These are phyloP conservation scores for Amphipoea oculea DNA, from an alignment of 2,888 invertebrate genomes.

Conservation along the genomic window DNA sequence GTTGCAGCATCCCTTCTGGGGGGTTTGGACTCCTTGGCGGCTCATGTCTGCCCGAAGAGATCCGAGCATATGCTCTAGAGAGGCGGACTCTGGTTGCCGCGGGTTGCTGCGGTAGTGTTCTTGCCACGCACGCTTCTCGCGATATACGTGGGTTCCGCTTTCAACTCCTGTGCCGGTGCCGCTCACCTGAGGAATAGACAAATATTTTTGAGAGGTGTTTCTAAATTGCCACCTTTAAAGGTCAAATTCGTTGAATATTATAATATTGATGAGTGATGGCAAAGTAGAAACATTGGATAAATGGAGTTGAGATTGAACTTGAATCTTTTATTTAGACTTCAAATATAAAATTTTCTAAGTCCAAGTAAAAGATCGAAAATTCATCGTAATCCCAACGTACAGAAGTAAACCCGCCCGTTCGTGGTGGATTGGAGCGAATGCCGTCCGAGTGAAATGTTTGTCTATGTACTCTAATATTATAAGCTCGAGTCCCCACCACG, in stretches of 20 bases:
- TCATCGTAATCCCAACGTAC: slow-evolving; percentile 76
- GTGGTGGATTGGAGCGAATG: slow-evolving; percentile 86
- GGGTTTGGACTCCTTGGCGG: slow-evolving; percentile 99
- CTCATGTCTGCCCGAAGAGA: slow-evolving; percentile 99
- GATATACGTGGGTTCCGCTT: slow-evolving; percentile 91
- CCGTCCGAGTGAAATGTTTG: slow-evolving; percentile 88
- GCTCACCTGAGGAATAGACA: slow-evolving; percentile 80
- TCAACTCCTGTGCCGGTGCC: slow-evolving; percentile 84
- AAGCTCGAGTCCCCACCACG: slow-evolving; percentile 88
- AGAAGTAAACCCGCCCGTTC: slow-evolving; percentile 81
- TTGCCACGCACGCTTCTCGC: slow-evolving; percentile 90
- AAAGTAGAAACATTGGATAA: slow-evolving; percentile 45
- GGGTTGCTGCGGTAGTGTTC: slow-evolving; percentile 89
- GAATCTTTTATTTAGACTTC: slow-evolving; percentile 50
- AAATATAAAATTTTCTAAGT: slow-evolving; percentile 51
- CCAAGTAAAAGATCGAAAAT: slow-evolving; percentile 70
- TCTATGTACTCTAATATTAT: slow-evolving; percentile 90
- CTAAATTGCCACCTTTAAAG: slow-evolving; percentile 45
- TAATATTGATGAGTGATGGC: slow-evolving; percentile 25
- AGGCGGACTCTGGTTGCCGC: slow-evolving; percentile 90
- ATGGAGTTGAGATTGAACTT: slow-evolving; percentile 34
- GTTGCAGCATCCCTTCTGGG: slow-evolving; percentile 99
- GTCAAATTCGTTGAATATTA: background rate
- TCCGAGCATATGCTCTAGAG: slow-evolving; percentile 96
- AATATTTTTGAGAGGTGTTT: slow-evolving; percentile 29